A percentile compares a stretch with the other conserved stretches of the same genome.
phyloP scores from a whole-genome alignment of 1,140 invertebrate species.

The Drosophila truncata region DNA sequence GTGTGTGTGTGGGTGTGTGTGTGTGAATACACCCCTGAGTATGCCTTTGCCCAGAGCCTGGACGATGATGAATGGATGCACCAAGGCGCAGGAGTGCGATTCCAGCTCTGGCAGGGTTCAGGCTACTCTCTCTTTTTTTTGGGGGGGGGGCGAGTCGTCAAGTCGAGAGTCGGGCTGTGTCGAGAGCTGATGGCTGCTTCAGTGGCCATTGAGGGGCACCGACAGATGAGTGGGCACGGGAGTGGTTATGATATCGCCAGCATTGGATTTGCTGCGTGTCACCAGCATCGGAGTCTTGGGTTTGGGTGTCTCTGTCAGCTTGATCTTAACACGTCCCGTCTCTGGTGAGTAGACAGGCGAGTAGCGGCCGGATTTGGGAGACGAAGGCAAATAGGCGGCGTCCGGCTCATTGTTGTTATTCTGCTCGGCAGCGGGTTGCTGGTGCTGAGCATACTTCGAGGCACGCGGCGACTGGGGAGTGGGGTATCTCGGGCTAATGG shows the following conservation, averaged over 20 bases:
- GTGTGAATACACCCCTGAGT: slow-evolving; percentile 18
- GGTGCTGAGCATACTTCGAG: slow-evolving; percentile 78
- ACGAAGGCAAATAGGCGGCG: slow-evolving; percentile 85
- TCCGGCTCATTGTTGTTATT: slow-evolving; percentile 79
- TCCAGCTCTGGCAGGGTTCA: neutral
- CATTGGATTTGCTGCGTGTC: slow-evolving; percentile 87
- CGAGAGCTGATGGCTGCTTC: slow-evolving; percentile 32
- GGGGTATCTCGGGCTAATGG: slow-evolving; percentile 75
- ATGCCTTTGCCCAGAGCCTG: neutral
- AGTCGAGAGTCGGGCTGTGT: slow-evolving; percentile 25
- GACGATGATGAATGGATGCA: neutral
- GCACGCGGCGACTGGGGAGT: slow-evolving; percentile 76
- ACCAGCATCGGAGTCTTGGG: slow-evolving; percentile 89
- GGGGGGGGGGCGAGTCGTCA: slow-evolving; percentile 19
- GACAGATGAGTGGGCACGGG: slow-evolving; percentile 74
- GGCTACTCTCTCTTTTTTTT: neutral
- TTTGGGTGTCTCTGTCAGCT: slow-evolving; percentile 88
- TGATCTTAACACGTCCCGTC: slow-evolving; percentile 88
- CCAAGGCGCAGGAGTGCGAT: slow-evolving; percentile 2
- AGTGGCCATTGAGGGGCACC: slow-evolving; percentile 45
- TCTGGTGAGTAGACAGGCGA: slow-evolving; percentile 87
- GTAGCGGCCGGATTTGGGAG: slow-evolving; percentile 85
- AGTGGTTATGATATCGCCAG: slow-evolving; percentile 88
- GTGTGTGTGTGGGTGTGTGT: slow-evolving; percentile 5
- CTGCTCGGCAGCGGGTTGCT: slow-evolving; percentile 55